Conservation (phyloP, 2,888 invertebrate species). For the Lasioglossum villosulum region DNA sequence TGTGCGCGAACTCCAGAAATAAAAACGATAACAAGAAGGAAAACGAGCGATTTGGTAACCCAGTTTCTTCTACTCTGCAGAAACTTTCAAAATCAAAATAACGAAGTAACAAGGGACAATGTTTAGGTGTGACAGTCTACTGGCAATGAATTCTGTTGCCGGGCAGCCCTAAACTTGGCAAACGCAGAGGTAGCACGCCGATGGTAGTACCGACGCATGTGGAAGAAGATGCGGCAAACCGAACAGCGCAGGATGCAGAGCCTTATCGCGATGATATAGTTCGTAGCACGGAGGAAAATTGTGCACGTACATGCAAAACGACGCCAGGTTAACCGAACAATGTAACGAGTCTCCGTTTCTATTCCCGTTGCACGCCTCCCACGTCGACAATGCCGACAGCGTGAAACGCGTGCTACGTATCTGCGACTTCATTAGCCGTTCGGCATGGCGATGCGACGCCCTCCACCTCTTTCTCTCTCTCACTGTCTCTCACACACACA, state of each 20-base stretch:
- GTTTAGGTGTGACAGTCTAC: not conserved
- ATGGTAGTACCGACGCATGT: not conserved
- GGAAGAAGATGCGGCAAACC: not conserved
- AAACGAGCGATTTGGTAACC: not conserved
- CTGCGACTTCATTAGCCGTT: conserved; percentile 58
- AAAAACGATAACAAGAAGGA: not conserved
- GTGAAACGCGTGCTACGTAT: conserved; percentile 57
- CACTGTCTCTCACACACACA: not conserved
- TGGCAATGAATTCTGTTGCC: not conserved
- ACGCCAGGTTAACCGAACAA: conserved; percentile 67
- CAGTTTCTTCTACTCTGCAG: not conserved
- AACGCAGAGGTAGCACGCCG: not conserved
- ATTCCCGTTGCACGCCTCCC: conserved; percentile 33
- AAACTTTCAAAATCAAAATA: not conserved
- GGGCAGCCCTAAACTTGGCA: not conserved
- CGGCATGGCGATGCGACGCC: conserved; percentile 7
- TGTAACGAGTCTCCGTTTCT: conserved; percentile 57
- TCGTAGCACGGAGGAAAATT: conserved; percentile 55
- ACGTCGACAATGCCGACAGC: conserved; percentile 45
- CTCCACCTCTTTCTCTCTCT: not conserved
- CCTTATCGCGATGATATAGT: conserved; percentile 63
- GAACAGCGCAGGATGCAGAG: conserved; percentile 53
- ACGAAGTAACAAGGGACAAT: not conserved
- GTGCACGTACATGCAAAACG: conserved; percentile 59
- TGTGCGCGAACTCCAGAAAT: not conserved